phyloP scores from a whole-genome alignment of 2,797 vertebrate species.

The Sciurus carolinensis region DNA sequence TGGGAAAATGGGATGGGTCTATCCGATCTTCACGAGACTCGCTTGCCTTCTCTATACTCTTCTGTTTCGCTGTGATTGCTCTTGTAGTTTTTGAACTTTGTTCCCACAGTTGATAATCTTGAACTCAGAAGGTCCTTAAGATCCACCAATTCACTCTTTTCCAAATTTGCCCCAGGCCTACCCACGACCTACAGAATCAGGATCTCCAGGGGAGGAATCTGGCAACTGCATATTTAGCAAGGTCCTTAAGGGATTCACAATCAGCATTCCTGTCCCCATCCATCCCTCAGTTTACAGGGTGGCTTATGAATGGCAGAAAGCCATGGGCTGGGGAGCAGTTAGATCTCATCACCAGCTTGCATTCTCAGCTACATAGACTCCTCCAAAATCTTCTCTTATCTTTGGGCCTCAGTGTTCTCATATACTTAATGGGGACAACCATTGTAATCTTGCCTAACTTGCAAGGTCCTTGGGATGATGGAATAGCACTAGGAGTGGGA shows the following conservation, averaged over 20 bases:
- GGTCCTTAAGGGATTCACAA: not conserved
- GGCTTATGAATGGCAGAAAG: not conserved
- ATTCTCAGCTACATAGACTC: not conserved
- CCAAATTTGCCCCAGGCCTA: not conserved
- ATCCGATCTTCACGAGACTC: not conserved
- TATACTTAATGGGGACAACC: not conserved
- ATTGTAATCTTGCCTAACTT: not conserved
- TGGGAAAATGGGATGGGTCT: not conserved
- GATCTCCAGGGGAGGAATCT: not conserved
- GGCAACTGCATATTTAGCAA: not conserved
- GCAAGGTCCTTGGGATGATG: not conserved
- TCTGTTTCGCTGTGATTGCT: not conserved
- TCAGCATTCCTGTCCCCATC: not conserved
- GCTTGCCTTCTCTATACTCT: not conserved
- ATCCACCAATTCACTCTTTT: not conserved
- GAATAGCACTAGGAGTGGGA: not conserved
- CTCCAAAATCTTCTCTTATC: not conserved
- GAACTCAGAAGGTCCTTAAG: not conserved
- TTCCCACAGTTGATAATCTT: conserved; percentile 5
- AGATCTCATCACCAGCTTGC: not conserved
- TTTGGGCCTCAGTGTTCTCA: not conserved
- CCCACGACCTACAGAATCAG: not conserved
- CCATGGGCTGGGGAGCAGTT: not conserved
- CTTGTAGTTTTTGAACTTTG: not conserved
- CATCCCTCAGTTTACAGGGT: not conserved